A percentile compares a stretch with the other conserved stretches of the same genome.
Evolutionary conservation across 2,797 vertebrate genomes (phyloP).

Genomic region (Otolemur crassicaudatus): DNA sequence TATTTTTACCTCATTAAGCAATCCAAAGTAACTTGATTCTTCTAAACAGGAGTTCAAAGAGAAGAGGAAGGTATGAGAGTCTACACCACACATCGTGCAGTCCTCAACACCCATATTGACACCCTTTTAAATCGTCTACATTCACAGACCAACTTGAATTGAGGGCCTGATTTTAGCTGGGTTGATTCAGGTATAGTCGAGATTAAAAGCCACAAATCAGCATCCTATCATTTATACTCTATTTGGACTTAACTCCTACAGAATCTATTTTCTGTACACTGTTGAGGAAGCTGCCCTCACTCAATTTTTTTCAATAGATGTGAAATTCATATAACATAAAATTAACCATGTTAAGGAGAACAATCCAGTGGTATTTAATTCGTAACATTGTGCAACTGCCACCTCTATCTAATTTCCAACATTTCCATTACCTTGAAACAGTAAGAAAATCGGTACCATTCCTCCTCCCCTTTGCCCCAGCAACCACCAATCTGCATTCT

Average conservation of each 20-base stretch:
- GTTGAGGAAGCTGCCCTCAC: not conserved
- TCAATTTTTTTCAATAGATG: not conserved
- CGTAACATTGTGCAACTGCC: not conserved
- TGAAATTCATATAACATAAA: conserved; percentile 13
- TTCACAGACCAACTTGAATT: not conserved
- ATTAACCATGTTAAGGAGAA: not conserved
- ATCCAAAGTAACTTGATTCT: not conserved
- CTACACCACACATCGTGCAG: not conserved
- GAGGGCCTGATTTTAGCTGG: not conserved
- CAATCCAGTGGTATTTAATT: not conserved
- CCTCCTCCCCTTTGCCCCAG: not conserved
- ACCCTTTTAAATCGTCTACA: not conserved
- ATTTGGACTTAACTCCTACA: not conserved
- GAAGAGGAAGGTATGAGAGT: conserved; percentile 12
- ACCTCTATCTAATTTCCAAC: not conserved
- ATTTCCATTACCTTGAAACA: not conserved
- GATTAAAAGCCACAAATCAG: not conserved
- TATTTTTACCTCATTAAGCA: conserved; percentile 53
- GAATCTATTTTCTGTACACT: not conserved
- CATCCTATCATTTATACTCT: not conserved
- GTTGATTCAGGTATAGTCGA: not conserved
- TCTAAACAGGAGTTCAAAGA: conserved; percentile 2
- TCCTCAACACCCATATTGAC: not conserved
- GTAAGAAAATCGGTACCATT: not conserved
- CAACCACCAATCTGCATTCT: not conserved